Conservation (phyloP, 2,888 invertebrate genomes). For the Noctua janthina region DNA sequence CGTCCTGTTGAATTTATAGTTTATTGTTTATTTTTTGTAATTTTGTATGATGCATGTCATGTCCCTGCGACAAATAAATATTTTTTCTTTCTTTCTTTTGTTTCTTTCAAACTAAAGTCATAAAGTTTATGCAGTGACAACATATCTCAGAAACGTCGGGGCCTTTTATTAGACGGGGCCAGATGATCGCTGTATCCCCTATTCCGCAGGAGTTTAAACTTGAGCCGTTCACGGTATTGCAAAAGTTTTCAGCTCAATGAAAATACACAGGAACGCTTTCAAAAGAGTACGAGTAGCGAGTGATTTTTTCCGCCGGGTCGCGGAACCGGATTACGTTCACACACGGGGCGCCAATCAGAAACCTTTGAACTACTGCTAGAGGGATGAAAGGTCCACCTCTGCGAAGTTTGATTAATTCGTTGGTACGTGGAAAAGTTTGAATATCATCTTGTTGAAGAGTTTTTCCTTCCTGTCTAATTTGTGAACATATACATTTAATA, state of each 20-base stretch:
- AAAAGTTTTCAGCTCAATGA: slow-evolving; percentile 89
- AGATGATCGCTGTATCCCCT: slow-evolving; percentile 85
- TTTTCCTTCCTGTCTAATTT: neutral
- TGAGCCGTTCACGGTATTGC: slow-evolving; percentile 85
- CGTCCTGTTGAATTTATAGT: no score
- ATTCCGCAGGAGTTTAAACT: slow-evolving; percentile 84
- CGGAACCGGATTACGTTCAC: slow-evolving; percentile 83
- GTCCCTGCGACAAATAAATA: no score
- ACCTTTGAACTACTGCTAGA: slow-evolving; percentile 77
- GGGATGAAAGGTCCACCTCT: slow-evolving; percentile 52
- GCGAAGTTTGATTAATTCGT: slow-evolving; percentile 53
- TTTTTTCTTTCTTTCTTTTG: no score
- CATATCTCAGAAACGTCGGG: slow-evolving; percentile 86
- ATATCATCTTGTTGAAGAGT: slow-evolving; percentile 27
- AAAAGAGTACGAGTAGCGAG: slow-evolving; percentile 82
- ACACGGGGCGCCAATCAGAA: slow-evolving; percentile 81
- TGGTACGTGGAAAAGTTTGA: slow-evolving; percentile 25
- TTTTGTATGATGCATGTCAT: no score
- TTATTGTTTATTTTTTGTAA: no score
- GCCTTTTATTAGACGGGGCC: slow-evolving; percentile 87
- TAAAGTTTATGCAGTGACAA: slow-evolving; percentile 90
- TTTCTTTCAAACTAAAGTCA: slow-evolving; percentile 76
- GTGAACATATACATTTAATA: neutral
- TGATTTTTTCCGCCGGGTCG: slow-evolving; percentile 79
- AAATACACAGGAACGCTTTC: slow-evolving; percentile 90